phyloP scores from a whole-genome alignment of 2,888 invertebrate genomes.

The Molorchus minor region DNA sequence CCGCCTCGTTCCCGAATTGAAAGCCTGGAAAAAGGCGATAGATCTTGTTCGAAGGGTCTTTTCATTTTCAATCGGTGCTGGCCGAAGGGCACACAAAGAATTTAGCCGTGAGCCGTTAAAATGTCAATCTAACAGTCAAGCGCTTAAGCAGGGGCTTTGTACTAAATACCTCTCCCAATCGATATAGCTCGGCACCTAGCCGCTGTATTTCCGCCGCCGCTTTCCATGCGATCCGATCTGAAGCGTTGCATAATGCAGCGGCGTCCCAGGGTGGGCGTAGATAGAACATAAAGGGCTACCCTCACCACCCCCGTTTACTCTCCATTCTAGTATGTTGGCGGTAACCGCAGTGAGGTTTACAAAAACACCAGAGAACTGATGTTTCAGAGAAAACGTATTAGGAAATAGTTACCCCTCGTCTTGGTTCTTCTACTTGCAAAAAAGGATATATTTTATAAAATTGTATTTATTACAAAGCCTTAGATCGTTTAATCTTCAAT shows the following conservation, averaged over 20 bases:
- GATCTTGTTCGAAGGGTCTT: slow-evolving; percentile 4
- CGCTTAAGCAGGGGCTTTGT: slow-evolving; percentile 14
- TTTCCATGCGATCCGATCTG: background rate
- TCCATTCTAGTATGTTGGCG: no score
- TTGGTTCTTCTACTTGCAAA: no score
- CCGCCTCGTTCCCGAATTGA: background rate
- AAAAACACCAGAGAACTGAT: no score
- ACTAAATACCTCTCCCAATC: slow-evolving; percentile 15
- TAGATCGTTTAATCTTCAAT: no score
- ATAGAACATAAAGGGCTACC: no score
- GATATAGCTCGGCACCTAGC: slow-evolving; percentile 21
- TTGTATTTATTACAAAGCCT: no score
- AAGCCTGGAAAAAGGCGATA: background rate
- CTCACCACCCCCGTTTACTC: no score
- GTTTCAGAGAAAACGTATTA: no score
- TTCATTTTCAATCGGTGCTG: slow-evolving; percentile 2
- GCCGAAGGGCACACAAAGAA: slow-evolving; percentile 15
- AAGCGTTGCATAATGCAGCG: background rate
- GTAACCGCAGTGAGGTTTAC: no score
- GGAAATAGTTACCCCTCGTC: no score
- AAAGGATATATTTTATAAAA: no score
- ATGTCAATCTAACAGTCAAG: slow-evolving; percentile 23
- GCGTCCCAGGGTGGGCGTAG: no score
- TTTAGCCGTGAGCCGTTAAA: slow-evolving; percentile 9
- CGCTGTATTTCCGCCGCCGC: slow-evolving; percentile 9